These are phyloP conservation scores for Micrasema longulum DNA, from an alignment of 1,140 invertebrate genomes.

Conservation along the genomic window DNA sequence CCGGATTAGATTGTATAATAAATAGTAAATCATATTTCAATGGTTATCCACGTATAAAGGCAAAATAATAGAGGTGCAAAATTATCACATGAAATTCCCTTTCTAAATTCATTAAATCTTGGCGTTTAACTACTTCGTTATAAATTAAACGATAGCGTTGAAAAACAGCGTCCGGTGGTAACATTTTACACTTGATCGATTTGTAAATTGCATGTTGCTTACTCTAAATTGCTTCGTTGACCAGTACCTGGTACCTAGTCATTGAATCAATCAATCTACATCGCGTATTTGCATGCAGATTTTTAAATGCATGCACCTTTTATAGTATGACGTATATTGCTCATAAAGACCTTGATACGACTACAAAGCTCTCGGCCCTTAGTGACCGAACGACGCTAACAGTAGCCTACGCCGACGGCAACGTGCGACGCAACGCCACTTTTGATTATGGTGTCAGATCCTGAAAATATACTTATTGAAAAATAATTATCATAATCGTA, in stretches of 20 bases:
- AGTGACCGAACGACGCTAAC: background rate
- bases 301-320: constrained; percentile 37
- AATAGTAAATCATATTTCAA: too few relatives aligned
- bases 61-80: too few relatives aligned
- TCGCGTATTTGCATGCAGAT: background rate
- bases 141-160: too few relatives aligned
- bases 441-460: too few relatives aligned
- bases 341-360: constrained; percentile 33
- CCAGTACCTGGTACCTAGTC: background rate
- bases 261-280: constrained; percentile 22
- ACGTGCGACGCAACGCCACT: background rate
- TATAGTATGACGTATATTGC: constrained; percentile 19
- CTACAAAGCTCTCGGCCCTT: constrained; percentile 30
- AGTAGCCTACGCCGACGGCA: background rate
- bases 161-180: too few relatives aligned
- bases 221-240: background rate
- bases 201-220: constrained; percentile 3
- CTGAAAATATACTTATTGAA: too few relatives aligned
- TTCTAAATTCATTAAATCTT: too few relatives aligned
- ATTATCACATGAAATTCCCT: too few relatives aligned
- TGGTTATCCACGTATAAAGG: too few relatives aligned
- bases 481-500: too few relatives aligned
- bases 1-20: too few relatives aligned
- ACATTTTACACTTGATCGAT: background rate
- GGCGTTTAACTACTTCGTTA: too few relatives aligned